Conservation (phyloP, 1,140 invertebrate species). For the Zeugodacus cucurbitae region DNA sequence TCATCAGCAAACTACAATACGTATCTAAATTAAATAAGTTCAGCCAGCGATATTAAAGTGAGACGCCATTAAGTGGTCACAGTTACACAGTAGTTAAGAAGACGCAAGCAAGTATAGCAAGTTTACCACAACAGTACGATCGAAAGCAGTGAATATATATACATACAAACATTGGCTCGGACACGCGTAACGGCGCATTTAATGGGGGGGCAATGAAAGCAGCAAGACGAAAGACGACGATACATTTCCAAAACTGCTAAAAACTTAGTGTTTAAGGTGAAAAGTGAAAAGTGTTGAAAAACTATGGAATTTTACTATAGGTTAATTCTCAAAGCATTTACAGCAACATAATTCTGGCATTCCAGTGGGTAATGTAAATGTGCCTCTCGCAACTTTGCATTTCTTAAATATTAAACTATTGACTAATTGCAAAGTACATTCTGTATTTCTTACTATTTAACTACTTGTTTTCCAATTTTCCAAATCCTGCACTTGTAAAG, state of each 20-base stretch:
- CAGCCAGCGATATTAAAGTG: constrained; percentile 27
- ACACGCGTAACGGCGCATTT: background rate
- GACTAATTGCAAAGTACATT: background rate
- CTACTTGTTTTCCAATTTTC: background rate
- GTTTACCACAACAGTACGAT: background rate
- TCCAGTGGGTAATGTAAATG: constrained; percentile 15
- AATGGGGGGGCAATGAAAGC: background rate
- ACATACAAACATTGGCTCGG: background rate
- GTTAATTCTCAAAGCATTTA: background rate
- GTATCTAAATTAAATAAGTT: constrained; percentile 28
- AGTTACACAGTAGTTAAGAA: background rate
- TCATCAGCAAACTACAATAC: background rate
- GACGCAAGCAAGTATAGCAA: background rate
- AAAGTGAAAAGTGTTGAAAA: background rate
- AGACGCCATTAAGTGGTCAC: background rate
- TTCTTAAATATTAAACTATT: background rate
- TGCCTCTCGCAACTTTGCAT: constrained; percentile 2
- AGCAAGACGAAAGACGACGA: background rate
- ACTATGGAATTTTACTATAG: background rate
- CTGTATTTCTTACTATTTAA: background rate
- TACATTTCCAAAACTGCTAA: background rate
- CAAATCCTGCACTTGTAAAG: background rate
- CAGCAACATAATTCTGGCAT: constrained; percentile 15
- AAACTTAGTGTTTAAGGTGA: background rate
- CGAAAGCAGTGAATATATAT: background rate